A percentile compares a stretch with the other conserved stretches of the same genome.
Conservation (phyloP, 2,113 vertebrate species). For the Alligator mississippiensis region DNA sequence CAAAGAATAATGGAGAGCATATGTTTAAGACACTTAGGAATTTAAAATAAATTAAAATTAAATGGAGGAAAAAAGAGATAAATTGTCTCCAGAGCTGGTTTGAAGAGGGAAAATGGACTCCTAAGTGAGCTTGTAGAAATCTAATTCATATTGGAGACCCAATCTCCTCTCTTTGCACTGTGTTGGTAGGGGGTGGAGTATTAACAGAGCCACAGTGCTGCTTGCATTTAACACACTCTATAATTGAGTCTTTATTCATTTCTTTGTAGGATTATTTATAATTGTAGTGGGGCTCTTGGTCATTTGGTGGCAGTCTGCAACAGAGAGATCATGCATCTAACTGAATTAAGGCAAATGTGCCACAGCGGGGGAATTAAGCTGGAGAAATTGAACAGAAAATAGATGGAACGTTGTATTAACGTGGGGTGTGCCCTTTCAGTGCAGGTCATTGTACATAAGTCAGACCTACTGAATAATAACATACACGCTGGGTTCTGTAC, state of each 20-base stretch:
- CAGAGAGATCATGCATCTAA: background rate
- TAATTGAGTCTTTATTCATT: slow-evolving; percentile 61
- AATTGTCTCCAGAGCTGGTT: background rate
- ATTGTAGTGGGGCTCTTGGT: slow-evolving; percentile 24
- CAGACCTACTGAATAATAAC: background rate
- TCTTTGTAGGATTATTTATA: slow-evolving; percentile 57
- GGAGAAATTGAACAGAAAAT: slow-evolving; percentile 49
- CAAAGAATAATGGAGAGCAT: slow-evolving; percentile 8
- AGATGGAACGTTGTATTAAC: slow-evolving; percentile 43
- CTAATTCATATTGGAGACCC: background rate
- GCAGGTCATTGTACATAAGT: slow-evolving; percentile 11
- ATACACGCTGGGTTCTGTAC: background rate
- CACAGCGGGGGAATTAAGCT: slow-evolving; percentile 42
- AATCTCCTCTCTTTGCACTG: slow-evolving; percentile 2
- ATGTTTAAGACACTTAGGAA: background rate
- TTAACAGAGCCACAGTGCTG: background rate
- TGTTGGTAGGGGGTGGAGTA: background rate
- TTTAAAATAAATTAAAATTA: slow-evolving; percentile 13
- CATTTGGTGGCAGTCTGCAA: slow-evolving; percentile 5
- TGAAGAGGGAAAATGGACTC: background rate
- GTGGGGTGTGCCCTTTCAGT: background rate
- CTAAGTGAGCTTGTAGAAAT: slow-evolving; percentile 16
- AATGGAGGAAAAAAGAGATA: background rate
- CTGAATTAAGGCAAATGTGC: slow-evolving; percentile 55
- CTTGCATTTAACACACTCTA: slow-evolving; percentile 28